A percentile compares a stretch with the other conserved stretches of the same genome.
phyloP scores from a whole-genome alignment of 2,797 vertebrate genomes.

The Diceros bicornis region DNA sequence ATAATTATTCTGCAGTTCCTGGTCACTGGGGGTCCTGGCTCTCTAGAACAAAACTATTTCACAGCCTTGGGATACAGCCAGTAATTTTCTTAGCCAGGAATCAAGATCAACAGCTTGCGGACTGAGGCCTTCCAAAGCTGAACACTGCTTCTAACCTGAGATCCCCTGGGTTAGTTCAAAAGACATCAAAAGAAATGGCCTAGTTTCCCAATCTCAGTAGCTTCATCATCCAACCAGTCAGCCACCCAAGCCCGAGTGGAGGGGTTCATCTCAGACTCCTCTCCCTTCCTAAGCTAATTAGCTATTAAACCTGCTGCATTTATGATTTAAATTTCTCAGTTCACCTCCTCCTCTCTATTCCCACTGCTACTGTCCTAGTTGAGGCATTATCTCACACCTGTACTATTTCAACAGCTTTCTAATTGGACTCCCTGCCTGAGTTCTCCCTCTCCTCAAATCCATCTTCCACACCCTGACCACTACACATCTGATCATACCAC shows the following conservation, averaged over 20 bases:
- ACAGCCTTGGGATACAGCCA: constrained; percentile 17
- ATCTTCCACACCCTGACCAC: neutral
- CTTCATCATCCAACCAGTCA: neutral
- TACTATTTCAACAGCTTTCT: constrained; percentile 50
- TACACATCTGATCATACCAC: neutral
- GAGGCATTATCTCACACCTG: neutral
- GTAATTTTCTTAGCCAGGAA: constrained; percentile 35
- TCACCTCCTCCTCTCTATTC: constrained; percentile 31
- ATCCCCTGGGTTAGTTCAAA: neutral
- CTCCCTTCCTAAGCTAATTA: constrained; percentile 52
- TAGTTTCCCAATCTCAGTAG: neutral
- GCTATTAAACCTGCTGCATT: neutral
- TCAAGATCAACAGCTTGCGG: neutral
- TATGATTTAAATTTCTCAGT: constrained; percentile 15
- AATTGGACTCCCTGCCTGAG: neutral
- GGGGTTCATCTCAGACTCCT: neutral
- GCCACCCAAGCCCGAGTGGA: neutral
- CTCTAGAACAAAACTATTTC: constrained; percentile 31
- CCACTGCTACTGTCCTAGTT: constrained; percentile 25
- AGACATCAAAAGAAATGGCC: constrained; percentile 37
- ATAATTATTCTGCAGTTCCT: neutral
- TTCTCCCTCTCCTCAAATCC: constrained; percentile 37
- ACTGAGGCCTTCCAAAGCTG: neutral
- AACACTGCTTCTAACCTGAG: neutral
- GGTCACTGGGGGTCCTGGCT: neutral